Conservation (phyloP, 2,888 invertebrate genomes). For the Drosophila gaucha region DNA sequence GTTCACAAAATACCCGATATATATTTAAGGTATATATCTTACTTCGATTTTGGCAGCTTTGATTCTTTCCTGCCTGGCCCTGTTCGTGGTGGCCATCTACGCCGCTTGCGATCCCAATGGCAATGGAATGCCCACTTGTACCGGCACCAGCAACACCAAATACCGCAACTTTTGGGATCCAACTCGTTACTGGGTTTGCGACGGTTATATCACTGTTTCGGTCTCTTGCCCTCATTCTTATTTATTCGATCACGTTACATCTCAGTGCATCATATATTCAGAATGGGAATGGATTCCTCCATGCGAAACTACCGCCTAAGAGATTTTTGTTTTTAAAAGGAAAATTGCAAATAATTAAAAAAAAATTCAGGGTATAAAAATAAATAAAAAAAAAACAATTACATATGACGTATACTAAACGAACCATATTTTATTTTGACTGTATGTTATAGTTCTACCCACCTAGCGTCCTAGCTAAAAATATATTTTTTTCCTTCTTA, state of each 20-base stretch:
- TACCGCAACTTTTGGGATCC: constrained; percentile 61
- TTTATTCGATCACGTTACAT: not conserved
- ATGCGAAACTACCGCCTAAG: constrained; percentile 23
- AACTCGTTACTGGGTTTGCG: constrained; percentile 45
- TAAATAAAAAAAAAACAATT: too few species aligned
- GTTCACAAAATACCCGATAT: constrained; percentile 9
- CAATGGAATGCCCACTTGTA: constrained; percentile 41
- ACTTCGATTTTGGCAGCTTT: constrained; percentile 28
- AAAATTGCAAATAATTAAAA: constrained; percentile 21
- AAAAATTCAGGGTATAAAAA: too few species aligned
- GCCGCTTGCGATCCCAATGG: constrained; percentile 31
- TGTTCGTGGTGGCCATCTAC: constrained; percentile 21
- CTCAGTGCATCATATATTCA: not conserved
- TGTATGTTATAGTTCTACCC: too few species aligned
- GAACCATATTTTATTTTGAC: too few species aligned
- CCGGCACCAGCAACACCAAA: rapidly evolving
- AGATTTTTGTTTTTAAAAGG: not conserved
- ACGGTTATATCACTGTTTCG: rapidly evolving
- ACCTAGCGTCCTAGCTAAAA: too few species aligned
- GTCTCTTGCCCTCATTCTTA: too few species aligned
- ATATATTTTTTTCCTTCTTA: too few species aligned
- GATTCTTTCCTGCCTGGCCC: constrained; percentile 44
- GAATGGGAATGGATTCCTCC: constrained; percentile 45
- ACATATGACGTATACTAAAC: too few species aligned
- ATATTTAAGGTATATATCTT: not conserved